Evolutionary conservation across 2,888 invertebrate species (phyloP), one percentile per base, ranked within the genome.

Genomic region (Synergus laeviventris): DNA sequence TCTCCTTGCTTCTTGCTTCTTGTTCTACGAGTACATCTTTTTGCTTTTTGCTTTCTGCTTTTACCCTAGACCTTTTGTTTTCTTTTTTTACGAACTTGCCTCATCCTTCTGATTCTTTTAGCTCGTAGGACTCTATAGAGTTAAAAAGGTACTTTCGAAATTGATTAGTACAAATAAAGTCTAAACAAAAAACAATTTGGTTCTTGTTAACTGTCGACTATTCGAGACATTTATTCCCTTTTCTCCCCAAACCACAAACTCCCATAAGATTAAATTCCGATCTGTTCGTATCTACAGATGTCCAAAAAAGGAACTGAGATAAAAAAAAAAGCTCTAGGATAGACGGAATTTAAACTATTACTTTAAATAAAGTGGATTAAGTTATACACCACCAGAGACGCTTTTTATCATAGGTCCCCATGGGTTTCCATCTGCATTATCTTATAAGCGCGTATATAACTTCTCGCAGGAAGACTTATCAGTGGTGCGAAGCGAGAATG

Each of bases 241-340:
- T 66, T n/a, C 31, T 61, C 42, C 66, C 16, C 21, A 45, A 66
- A 66, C 45, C 66, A 9, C 45, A 66, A 66, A 24, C 24, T 42
- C 62, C n/a, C 62, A 45, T 24, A 45, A 45, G 66, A 66, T 66
- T 66, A 66, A 66, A 66, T 66, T 66, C 66, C 66, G 66, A 66
- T 45, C 66, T 45, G 42, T 66, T 45, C 24, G 64, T 64, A 64
- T 64, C 64, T 64, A 39, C 42, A 21, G 64, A 64, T 64, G 21
- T 64, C 64, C 14, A 18, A 64, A 64, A 64, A 42, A 42, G 21
- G 42, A 42, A 64, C 21, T 16, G 5, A 16, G 16, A 61, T 36
- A n/a, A 31, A 42, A 64, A 9, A 9, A 9, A 4, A 18, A 54
- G 18, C 0, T 31, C 31, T 31, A 31, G 31, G 31, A 31, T 31